phyloP scores from a whole-genome alignment of 2,888 invertebrate species.

The Amiota communis region DNA sequence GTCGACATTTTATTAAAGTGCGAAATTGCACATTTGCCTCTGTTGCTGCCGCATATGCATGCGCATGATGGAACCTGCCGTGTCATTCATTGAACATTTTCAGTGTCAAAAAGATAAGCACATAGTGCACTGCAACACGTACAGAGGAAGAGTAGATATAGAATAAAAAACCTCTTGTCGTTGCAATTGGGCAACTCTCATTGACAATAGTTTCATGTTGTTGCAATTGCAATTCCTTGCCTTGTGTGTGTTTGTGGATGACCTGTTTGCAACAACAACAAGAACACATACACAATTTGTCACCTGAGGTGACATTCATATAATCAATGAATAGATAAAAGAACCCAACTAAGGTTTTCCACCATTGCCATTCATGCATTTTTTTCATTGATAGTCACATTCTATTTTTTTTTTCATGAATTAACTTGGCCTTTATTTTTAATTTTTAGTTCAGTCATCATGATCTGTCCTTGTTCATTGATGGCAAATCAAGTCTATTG shows the following conservation, averaged over 20 bases:
- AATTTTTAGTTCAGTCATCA: slow-evolving; percentile 51
- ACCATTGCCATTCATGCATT: slow-evolving; percentile 37
- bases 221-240: slow-evolving; percentile 13
- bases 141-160: too few species aligned
- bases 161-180: background rate
- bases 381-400: slow-evolving; percentile 41
- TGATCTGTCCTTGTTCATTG: slow-evolving; percentile 15
- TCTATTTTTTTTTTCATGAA: slow-evolving; percentile 34
- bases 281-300: slow-evolving; percentile 52
- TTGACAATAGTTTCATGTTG: slow-evolving; percentile 12
- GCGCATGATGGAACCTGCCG: slow-evolving; percentile 53
- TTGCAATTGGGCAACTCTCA: background rate
- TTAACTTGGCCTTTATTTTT: slow-evolving; percentile 40
- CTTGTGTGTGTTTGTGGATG: background rate
- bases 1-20: slow-evolving; percentile 58
- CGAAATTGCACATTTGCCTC: slow-evolving; percentile 60
- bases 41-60: slow-evolving; percentile 32
- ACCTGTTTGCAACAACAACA: too few species aligned
- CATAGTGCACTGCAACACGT: background rate
- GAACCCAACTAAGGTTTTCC: slow-evolving; percentile 54
- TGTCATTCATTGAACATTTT: slow-evolving; percentile 46
- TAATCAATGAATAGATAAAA: slow-evolving; percentile 10
- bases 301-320: slow-evolving; percentile 64
- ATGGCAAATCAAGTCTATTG: slow-evolving; percentile 33
- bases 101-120: background rate